A percentile compares a stretch with the other conserved stretches of the same genome.
phyloP scores from a whole-genome alignment of 1,140 invertebrate genomes.

The Drosophila ambigua region DNA sequence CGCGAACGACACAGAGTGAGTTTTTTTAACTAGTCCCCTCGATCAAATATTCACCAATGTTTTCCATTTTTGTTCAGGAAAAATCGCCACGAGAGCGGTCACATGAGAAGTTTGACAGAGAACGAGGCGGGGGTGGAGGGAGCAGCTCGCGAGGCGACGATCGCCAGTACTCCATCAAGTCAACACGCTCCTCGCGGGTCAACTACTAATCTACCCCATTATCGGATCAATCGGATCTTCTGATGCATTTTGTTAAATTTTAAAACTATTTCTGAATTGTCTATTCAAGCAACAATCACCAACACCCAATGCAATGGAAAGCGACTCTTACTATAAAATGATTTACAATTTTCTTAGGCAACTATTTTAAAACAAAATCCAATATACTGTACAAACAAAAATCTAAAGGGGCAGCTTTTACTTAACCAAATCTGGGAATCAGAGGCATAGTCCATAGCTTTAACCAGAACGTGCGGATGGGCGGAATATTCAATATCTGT shows the following conservation, averaged over 20 bases:
- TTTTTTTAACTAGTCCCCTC: neutral
- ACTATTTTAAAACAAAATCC: no score
- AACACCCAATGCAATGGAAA: neutral
- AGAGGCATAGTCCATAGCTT: no score
- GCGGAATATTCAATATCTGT: no score
- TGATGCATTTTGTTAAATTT: neutral
- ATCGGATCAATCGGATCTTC: neutral
- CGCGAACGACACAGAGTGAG: conserved; percentile 79
- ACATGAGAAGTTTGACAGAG: conserved; percentile 78
- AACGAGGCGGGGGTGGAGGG: conserved; percentile 37
- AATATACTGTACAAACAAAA: neutral
- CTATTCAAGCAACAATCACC: no score
- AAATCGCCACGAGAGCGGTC: conserved; percentile 80
- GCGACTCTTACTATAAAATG: neutral
- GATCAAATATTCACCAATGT: neutral
- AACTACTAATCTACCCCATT: conserved; percentile 55
- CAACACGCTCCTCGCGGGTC: conserved; percentile 70
- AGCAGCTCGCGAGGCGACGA: conserved; percentile 68
- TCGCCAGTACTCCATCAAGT: conserved; percentile 73
- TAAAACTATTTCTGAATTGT: no score
- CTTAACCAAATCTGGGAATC: no score
- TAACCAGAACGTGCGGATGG: neutral
- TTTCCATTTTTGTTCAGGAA: conserved; percentile 41
- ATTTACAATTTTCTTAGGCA: no score
- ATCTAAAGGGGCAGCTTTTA: no score